Evolutionary conservation across 2,797 vertebrate species (phyloP), one percentile per base, ranked within the genome.

Genomic region (Capromys pilorides): DNA sequence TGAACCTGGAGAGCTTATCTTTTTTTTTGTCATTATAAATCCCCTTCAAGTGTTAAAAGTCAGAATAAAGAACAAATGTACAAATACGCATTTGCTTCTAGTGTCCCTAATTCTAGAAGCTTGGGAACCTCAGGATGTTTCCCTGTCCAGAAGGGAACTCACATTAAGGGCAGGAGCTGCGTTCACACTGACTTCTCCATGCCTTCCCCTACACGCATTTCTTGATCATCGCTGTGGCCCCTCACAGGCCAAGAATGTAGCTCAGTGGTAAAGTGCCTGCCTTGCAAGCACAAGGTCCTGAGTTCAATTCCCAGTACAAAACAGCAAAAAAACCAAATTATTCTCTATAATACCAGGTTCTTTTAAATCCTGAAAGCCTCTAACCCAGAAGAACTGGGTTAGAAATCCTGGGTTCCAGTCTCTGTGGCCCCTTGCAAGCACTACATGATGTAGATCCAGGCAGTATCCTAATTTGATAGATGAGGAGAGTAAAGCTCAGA

Each of bases 51-150:
- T 83, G 62, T 78, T 85, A 51, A 86, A 28, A 93, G 75, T 92
- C 77, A 75, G 69, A 51, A 88, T 90, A 90, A 94, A 54, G n/a
- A 80, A 57, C 67, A 78, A 39, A 80, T 79, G 67, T 31, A 67
- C 36, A 69, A 51, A 83, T 39, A 49, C 2, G 8, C n/a, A 88
- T 94, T 88, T 91, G 57, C 21, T 66, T 67, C 57, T 4, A 21
- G 22, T 59, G 69, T 86, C 41, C 24, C 31, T 92, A 39, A 91
- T 86, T 96, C 57, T 31, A 62, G 62, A 86, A 90, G 62, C 77
- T 73, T 75, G 73, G 79, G 41, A 81, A 69, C 21, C 51, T 87
- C n/a, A 12, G 54, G 61, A 82, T n/a, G 80, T 69, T 87, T 91
- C 80, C 54, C 28, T 59, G 28, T 41, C 54, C 64, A 51, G 28